Base-by-base conservation (phyloP, 2,797 vertebrate genomes). In the Enteromius fasciolatus region DNA sequence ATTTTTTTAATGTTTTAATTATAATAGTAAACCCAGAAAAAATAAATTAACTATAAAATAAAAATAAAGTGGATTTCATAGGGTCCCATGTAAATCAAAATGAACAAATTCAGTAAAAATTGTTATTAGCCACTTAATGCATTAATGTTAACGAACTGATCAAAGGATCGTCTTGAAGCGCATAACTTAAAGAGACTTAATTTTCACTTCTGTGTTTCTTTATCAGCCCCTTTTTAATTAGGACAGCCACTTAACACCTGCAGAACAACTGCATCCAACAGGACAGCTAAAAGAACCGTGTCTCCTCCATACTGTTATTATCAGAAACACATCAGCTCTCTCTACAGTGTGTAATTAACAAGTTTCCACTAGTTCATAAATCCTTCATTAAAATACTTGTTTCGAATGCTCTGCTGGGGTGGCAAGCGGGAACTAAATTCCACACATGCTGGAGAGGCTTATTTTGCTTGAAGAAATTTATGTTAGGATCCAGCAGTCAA, bases 341-440 rank as follows among this genome's bases (percentile, higher is more conserved):
- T 87, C 81, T 61, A 92, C 91, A 92, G 92, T 81, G 86, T 84
- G 86, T 84, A 94, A 94, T 92, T 94, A 94, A 90, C 92, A 91
- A 85, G 90, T 88, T 89, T 82, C 85, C 39, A 87, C 88, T 87
- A 92, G 89, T 85, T 87, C 88, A 88, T 94, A 94, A 94, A 94
- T 92, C 89, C 89, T 89, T 93, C 87, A 90, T 90, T 89, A 91
- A 91, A 89, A 93, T 89, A 90, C 92, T 90, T 68, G 84, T 86
- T 84, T 81, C 88, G 85, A 88, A 89, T 84, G 87, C 48, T 63
- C 89, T 68, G 84, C 84, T 74, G 83, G 6, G 76, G 87, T 90
- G 82, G 85, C 88, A 84, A 90, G 89, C 84, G 28, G 88, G 88
- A 90, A 84, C 87, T 17, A 93, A 89, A 94, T 94, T 94, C 91